These are phyloP conservation scores for Sterrhoptilus dennistouni DNA, from an alignment of 2,113 vertebrate genomes.

Conservation along the genomic window DNA sequence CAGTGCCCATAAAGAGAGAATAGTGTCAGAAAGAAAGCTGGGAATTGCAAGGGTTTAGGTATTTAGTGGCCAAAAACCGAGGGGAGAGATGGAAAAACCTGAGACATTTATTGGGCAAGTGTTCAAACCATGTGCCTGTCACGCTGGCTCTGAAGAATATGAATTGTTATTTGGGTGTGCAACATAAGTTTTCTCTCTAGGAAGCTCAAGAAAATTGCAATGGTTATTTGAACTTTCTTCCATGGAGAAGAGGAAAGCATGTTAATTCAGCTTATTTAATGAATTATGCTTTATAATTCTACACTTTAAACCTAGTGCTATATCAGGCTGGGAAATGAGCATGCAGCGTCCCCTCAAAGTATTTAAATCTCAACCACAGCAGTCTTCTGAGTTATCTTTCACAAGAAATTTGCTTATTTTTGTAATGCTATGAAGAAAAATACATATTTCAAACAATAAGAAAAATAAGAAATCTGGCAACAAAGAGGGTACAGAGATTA, in stretches of 20 bases:
- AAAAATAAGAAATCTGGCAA: not conserved
- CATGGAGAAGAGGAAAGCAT: not conserved
- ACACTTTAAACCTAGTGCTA: not conserved
- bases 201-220: not conserved
- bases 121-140: not conserved
- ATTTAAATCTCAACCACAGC: not conserved
- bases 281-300: not conserved
- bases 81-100: not conserved
- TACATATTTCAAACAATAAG: not conserved
- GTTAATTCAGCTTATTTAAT: not conserved
- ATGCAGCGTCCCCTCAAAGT: accelerated
- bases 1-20: not conserved
- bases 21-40: not conserved
- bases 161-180: not conserved
- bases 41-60: not conserved
- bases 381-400: not conserved
- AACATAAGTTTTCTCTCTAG: not conserved
- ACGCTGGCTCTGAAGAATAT: not conserved
- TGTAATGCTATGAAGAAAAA: not conserved
- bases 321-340: not conserved
- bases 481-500: not conserved
- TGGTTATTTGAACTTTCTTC: not conserved
- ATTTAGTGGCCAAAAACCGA: not conserved
- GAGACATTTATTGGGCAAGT: not conserved
- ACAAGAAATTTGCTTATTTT: not conserved